Evolutionary conservation across 2,113 vertebrate species (phyloP).

Genomic region (Pelusios castaneus): DNA sequence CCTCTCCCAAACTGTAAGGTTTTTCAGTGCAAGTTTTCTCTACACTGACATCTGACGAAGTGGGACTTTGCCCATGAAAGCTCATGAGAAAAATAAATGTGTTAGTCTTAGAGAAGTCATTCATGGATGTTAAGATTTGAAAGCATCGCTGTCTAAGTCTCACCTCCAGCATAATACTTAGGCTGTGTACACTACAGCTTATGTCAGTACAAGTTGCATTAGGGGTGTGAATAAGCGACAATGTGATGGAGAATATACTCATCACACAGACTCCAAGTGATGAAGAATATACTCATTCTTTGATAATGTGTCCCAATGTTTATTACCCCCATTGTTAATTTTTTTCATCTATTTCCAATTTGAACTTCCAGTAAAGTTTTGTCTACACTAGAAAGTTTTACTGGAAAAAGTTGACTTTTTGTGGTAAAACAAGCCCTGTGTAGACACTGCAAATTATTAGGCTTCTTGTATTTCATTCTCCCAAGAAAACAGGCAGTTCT

Average conservation of each 20-base stretch:
- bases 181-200: not conserved
- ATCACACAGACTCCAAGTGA: not conserved
- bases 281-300: not conserved
- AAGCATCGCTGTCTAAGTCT: not conserved
- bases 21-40: too few species aligned
- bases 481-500: not conserved
- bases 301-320: not conserved
- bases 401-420: too few species aligned
- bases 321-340: not conserved
- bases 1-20: too few species aligned
- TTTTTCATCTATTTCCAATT: rapidly evolving
- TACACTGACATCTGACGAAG: too few species aligned
- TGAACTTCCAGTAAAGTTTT: not conserved
- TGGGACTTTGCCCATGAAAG: too few species aligned
- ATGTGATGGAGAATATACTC: not conserved
- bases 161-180: not conserved
- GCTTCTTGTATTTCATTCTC: not conserved
- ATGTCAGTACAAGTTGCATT: not conserved
- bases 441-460: too few species aligned
- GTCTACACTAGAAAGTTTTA: too few species aligned
- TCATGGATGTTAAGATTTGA: not conserved
- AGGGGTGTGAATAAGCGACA: not conserved
- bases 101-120: not conserved
- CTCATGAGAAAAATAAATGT: too few species aligned
- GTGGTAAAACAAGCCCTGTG: too few species aligned